Conservation (phyloP, 2,113 vertebrate genomes). For the Crotalus viridis region DNA sequence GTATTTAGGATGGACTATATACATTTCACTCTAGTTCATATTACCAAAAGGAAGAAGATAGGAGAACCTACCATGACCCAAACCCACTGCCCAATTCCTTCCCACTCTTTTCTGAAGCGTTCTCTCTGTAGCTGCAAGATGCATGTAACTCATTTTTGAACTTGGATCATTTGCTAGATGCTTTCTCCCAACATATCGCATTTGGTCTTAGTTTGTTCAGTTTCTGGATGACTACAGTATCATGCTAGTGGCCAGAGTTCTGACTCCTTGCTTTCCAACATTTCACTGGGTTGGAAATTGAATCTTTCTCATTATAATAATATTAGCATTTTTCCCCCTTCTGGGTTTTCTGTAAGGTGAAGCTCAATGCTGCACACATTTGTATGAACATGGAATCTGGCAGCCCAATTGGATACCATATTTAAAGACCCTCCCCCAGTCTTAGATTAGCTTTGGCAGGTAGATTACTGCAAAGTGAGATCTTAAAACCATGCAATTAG, state of each 20-base stretch:
- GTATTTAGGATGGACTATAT: neutral
- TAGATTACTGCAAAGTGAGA: neutral
- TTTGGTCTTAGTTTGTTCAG: neutral
- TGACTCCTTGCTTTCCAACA: neutral
- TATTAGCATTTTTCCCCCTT: neutral
- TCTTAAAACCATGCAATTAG: neutral
- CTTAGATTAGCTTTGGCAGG: neutral
- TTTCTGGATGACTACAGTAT: neutral
- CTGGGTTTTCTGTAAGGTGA: neutral
- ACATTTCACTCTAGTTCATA: neutral
- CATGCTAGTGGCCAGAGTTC: neutral
- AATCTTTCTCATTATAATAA: neutral
- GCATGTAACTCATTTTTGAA: neutral
- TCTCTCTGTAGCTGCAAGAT: neutral
- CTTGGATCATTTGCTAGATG: neutral
- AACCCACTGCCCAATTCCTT: neutral
- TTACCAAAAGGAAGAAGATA: neutral
- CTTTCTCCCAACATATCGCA: neutral
- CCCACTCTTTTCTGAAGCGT: neutral
- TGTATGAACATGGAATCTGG: neutral
- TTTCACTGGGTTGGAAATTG: neutral
- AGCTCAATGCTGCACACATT: neutral
- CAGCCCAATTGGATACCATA: neutral
- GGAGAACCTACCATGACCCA: neutral
- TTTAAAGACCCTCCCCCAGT: neutral